phyloP scores from a whole-genome alignment of 1,140 invertebrate species.

The Probaryconus sp. region DNA sequence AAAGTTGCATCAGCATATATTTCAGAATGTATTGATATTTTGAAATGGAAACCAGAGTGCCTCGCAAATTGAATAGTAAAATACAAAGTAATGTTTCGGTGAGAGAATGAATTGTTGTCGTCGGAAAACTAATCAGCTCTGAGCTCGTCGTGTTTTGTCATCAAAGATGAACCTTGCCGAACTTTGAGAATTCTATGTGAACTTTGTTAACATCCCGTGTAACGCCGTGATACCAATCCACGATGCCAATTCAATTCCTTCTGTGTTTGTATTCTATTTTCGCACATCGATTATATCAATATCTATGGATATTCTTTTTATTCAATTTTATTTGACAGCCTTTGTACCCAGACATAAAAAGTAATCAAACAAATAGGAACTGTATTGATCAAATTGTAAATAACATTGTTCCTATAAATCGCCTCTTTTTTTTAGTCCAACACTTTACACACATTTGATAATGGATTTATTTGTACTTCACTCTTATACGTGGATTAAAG shows the following conservation, averaged over 20 bases:
- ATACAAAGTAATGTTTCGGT: slow-evolving; percentile 42
- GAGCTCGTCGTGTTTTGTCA: slow-evolving; percentile 39
- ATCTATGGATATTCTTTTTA: too few species aligned
- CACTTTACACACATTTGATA: too few species aligned
- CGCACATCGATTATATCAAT: too few species aligned
- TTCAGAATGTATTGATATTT: slow-evolving; percentile 52
- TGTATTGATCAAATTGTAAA: too few species aligned
- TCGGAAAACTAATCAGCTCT: slow-evolving; percentile 49
- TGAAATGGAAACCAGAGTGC: slow-evolving; percentile 30
- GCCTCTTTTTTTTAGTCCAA: too few species aligned
- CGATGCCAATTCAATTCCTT: slow-evolving; percentile 30
- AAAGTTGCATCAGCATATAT: too few species aligned
- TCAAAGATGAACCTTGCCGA: slow-evolving; percentile 41
- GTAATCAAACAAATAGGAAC: too few species aligned
- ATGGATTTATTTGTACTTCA: too few species aligned
- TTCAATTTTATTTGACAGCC: too few species aligned
- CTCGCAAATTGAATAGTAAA: slow-evolving; percentile 40
- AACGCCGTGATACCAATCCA: slow-evolving; percentile 12
- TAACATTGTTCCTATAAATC: too few species aligned
- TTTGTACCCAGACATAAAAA: too few species aligned
- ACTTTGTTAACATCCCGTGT: slow-evolving; percentile 49
- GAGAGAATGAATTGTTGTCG: slow-evolving; percentile 43
- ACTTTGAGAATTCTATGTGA: slow-evolving; percentile 39
- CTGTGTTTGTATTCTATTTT: slow-evolving; percentile 21
- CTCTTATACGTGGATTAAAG: too few species aligned